Base-by-base conservation (phyloP, 1,140 invertebrate species). In the Cotesia chilonis region DNA sequence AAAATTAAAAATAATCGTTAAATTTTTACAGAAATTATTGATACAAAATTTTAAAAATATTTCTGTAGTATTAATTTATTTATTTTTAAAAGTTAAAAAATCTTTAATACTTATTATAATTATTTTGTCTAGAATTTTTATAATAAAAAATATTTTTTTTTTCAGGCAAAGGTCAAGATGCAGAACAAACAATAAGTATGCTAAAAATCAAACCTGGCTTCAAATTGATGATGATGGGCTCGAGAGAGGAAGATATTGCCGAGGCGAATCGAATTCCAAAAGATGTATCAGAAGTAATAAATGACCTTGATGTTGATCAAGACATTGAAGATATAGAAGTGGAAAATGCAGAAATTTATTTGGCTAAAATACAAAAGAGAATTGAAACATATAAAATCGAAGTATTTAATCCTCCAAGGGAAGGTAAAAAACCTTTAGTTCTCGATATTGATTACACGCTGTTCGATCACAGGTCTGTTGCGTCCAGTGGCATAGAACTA, bases 161-260 rank as follows among this genome's bases (percentile, higher is more conserved):
- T 41, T 20, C 78, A 97, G 95, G 94, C 35, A 96, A 95, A 88
- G 89, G 91, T 70, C 92, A 94, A 0, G 89, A 91, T 69, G 94
- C 97, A 84, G 91, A 91, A 73, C 90, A 92, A 74, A 89, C 89
- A 60, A 84, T 97, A 17, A 88, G 89, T 10, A 85, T 90, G 28
- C 81, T 97, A 55, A 92, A 92, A 74, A 83, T 97, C 4, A 97
- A 96, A 82, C 90, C 92, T n/a, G 94, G 94, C 41, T 93, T 94
- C 70, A 97, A 98, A 86, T 90, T 99, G 12, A 98, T 98, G 95
- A 94, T 99, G 92, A 97, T 99, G 90, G 97, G 97, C 0, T 98
- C 96, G 0, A 87, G 94, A 28, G 97, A 98, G 83, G 93, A 96
- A 79, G 95, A 95, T 64, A 96, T 99, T 76, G 92, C 92, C 65